Conservation (phyloP, 2,888 invertebrate genomes). For the Artemia sinica region DNA sequence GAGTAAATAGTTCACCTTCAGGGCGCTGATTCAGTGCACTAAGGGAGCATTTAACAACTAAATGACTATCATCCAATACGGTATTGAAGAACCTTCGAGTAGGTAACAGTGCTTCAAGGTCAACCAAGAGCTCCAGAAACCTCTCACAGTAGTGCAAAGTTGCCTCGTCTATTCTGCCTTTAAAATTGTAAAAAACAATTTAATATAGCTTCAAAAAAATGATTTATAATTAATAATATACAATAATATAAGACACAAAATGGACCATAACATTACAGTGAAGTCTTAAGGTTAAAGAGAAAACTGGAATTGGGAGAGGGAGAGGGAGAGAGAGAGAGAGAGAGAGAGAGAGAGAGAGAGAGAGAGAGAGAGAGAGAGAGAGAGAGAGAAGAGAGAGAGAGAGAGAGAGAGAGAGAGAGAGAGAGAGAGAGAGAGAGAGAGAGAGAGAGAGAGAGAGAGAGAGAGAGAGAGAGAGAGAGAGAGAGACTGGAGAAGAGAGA, state of each 20-base stretch:
- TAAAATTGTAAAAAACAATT: constrained; percentile 22
- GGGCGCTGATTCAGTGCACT: constrained; percentile 51
- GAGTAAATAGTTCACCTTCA: constrained; percentile 77
- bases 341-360: no score
- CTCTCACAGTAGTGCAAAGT: constrained; percentile 74
- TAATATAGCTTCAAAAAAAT: not conserved
- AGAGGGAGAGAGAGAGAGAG: no score
- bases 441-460: no score
- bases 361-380: no score
- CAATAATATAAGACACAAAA: not conserved
- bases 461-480: no score
- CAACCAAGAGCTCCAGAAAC: constrained; percentile 86
- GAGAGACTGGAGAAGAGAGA: no score
- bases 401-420: no score
- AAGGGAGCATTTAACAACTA: constrained; percentile 73
- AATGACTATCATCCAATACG: constrained; percentile 80
- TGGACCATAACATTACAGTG: constrained; percentile 11
- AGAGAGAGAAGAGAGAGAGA: no score
- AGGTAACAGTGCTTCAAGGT: constrained; percentile 82
- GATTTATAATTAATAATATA: constrained; percentile 16
- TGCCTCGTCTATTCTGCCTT: constrained; percentile 28
- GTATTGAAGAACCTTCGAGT: constrained; percentile 93
- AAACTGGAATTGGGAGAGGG: no score
- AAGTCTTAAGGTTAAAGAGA: not conserved
- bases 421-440: no score